A percentile compares a stretch with the other conserved stretches of the same genome.
phyloP scores from a whole-genome alignment of 2,797 vertebrate species.

The Enteromius trimaculatus region DNA sequence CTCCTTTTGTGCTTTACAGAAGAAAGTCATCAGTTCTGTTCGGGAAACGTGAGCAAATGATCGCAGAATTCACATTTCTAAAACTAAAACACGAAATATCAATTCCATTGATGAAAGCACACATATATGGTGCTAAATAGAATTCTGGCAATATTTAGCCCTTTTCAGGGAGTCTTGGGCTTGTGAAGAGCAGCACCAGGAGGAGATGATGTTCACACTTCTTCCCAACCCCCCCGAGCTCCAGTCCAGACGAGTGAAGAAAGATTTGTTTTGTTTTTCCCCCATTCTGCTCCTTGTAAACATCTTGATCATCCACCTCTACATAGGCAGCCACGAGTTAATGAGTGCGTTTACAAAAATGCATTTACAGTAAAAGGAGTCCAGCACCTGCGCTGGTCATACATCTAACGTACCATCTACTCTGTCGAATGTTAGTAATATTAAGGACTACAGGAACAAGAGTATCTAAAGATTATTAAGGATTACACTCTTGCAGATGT shows the following conservation, averaged over 20 bases:
- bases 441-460: slow-evolving; percentile 49
- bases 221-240: neutral
- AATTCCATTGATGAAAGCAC: neutral
- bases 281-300: slow-evolving; percentile 9
- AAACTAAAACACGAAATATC: neutral
- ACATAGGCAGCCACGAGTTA: slow-evolving; percentile 18
- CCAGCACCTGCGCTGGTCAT: slow-evolving; percentile 37
- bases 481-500: slow-evolving; percentile 33
- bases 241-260: neutral
- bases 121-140: slow-evolving; percentile 14
- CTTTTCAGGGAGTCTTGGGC: slow-evolving; percentile 33
- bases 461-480: slow-evolving; percentile 47
- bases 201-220: slow-evolving; percentile 53
- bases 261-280: neutral
- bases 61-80: neutral
- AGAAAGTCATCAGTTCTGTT: neutral
- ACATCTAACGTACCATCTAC: slow-evolving; percentile 34
- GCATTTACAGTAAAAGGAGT: slow-evolving; percentile 30
- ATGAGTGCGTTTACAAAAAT: slow-evolving; percentile 19
- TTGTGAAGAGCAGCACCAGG: slow-evolving; percentile 22
- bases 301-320: slow-evolving; percentile 24
- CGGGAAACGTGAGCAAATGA: neutral
- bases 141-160: slow-evolving; percentile 25
- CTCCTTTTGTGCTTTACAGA: neutral
- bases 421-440: slow-evolving; percentile 44